Base-by-base conservation (phyloP, 2,888 invertebrate species). In the Leptopilina drosophilae region DNA sequence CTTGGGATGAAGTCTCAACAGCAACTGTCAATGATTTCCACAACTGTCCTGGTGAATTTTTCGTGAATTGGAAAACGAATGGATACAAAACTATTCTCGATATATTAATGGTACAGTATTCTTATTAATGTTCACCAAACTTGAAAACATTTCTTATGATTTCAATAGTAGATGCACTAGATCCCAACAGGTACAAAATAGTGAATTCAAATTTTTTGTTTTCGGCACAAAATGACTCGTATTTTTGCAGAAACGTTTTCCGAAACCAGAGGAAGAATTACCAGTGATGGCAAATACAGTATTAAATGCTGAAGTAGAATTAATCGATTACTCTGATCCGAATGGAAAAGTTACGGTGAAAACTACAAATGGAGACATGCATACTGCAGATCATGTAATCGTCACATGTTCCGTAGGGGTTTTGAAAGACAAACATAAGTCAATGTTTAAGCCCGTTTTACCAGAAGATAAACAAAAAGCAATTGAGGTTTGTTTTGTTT, bases 351-450 rank as follows among this genome's bases (percentile, higher is more conserved):
- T 53, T 6, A 49, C 49, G 8, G 49, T 69, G 33, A 69, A 11
- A 49, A 88, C 90, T 83, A 88, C 88, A 26, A 94, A 95, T 86
- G 94, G 94, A 0, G 87, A 92, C 1, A 83, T 85, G 0, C 94
- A 93, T 83, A 88, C 86, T 40, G 95, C 95, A 0, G 94, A 94
- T 84, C 94, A 94, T 85, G 94, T 95, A 0, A 94, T 96, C 42
- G 92, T 95, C 0, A 96, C 96, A 0, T 92, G 94, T 0, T 95
- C 96, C 0, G 88, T 96, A 0, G 96, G 96, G 0, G 95, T 95
- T 0, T 90, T 96, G 15, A 96, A 96, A 87, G 93, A 93, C 33
- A 91, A 93, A 78, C 90, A 94, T 79, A 83, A 90, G 9, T 89
- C 88, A 0, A 81, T 95, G 42, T 95, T 95, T 86, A 85, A 90